These are phyloP conservation scores for Chaetorhynchus papuensis DNA, from an alignment of 2,113 vertebrate genomes.

Conservation along the genomic window DNA sequence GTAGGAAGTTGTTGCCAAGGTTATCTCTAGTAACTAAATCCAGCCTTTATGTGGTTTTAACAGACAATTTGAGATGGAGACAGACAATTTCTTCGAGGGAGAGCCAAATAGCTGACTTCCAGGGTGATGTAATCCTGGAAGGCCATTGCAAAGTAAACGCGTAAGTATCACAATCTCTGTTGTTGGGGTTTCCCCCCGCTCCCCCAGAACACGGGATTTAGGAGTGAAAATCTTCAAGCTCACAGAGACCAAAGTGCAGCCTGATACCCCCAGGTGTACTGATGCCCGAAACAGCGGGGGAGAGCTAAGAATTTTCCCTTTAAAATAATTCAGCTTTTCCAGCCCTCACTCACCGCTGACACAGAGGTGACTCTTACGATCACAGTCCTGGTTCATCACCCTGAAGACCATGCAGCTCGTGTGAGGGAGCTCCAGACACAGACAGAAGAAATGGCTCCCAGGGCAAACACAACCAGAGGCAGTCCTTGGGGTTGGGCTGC, in stretches of 20 bases:
- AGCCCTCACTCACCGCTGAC: neutral
- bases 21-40: slow-evolving; percentile 1
- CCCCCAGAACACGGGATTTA: neutral
- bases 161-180: neutral
- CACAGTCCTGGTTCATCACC: neutral
- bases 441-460: neutral
- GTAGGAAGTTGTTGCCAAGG: neutral
- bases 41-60: slow-evolving; percentile 22
- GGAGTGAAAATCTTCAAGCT: neutral
- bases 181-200: rapidly evolving
- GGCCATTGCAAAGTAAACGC: neutral
- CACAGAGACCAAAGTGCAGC: neutral
- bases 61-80: slow-evolving; percentile 25
- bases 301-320: neutral
- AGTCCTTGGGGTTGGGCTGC: neutral
- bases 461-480: rapidly evolving
- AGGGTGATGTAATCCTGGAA: neutral
- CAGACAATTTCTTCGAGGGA: neutral
- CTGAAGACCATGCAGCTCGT: neutral
- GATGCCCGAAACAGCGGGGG: neutral
- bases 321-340: neutral
- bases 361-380: neutral
- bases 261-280: neutral
- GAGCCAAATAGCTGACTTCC: neutral
- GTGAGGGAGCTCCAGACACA: neutral